Base-by-base conservation (phyloP, 2,113 vertebrate genomes). In the Hemibagrus wyckioides region DNA sequence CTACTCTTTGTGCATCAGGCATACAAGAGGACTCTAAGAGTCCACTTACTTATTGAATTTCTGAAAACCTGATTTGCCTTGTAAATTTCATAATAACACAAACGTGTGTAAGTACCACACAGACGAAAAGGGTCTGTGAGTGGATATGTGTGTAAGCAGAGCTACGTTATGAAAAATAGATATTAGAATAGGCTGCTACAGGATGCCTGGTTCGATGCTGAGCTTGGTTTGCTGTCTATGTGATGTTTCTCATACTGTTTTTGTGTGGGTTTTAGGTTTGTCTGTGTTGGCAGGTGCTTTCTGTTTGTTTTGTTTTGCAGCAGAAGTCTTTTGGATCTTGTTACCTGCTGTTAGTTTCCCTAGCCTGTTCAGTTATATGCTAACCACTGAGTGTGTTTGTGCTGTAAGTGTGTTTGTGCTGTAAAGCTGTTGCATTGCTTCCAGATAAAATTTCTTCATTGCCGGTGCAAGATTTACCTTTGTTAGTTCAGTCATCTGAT, bases 41-140 rank as follows among this genome's bases (percentile, higher is more conserved):
- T 65, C 67, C 83, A 75, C 69, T 84, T 65, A 56, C 25, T 87
- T 87, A 90, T 5, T 17, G 5, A 79, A 52, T 80, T 57, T 80
- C 54, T 80, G 30, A 80, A 30, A 41, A 7, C 8, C n/a, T 91
- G 80, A 89, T 92, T 90, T 90, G 85, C 81, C 87, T 92, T 91
- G 84, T 85, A 91, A 90, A 92, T 92, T 89, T 83, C 81, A 90
- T 91, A 90, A 92, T 90, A 61, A 86, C n/a, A 76, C 28, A 50
- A 76, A 30, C 57, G 54, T 76, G 30, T 57, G 57, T 15, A 76
- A 48, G 84, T 61, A 19, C 28, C 39, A 75, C 33, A 41, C 28
- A 77, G 54, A 44, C 61, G 4, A 30, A 63, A 85, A 84, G 83
- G n/a, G 57, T 44, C n/a, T 76, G 17, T 85, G 14, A 19, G 75